Evolutionary conservation across 2,888 invertebrate species (phyloP).

Genomic region (Papilio gigon): DNA sequence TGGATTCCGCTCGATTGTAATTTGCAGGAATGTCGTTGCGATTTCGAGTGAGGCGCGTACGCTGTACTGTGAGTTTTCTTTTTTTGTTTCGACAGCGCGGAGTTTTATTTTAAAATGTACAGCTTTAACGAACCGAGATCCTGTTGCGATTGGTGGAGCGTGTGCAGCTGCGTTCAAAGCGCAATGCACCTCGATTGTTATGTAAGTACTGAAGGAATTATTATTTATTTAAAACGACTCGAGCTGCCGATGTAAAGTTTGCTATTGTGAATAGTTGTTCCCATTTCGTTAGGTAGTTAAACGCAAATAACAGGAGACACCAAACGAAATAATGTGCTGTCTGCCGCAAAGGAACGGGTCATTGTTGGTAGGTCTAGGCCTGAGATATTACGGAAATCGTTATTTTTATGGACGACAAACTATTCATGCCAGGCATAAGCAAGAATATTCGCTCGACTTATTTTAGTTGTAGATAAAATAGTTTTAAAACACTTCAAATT

Average conservation of each 20-base stretch:
- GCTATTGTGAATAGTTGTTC: not conserved
- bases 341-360: not conserved
- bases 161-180: conserved; percentile 58
- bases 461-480: not conserved
- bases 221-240: conserved; percentile 6
- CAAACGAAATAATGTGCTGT: conserved; percentile 10
- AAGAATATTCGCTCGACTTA: not conserved
- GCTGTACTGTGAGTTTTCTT: conserved; percentile 65
- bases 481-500: not conserved
- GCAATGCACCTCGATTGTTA: conserved; percentile 42
- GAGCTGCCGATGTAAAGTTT: not conserved
- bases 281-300: not conserved
- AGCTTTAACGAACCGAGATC: conserved; percentile 76
- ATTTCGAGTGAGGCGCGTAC: conserved; percentile 65
- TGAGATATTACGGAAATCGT: conserved; percentile 13
- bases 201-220: conserved; percentile 24
- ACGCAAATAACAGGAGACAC: not conserved
- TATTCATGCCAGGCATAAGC: not conserved
- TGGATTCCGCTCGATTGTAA: conserved; percentile 51
- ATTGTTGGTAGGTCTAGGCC: not conserved
- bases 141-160: conserved; percentile 59
- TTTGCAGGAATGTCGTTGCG: conserved; percentile 52
- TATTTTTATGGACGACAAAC: not conserved
- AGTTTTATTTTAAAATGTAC: conserved; percentile 79
- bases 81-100: conserved; percentile 67